A percentile compares a stretch with the other conserved stretches of the same genome.
phyloP scores from a whole-genome alignment of 2,797 vertebrate species.

The Myotis findleyi region DNA sequence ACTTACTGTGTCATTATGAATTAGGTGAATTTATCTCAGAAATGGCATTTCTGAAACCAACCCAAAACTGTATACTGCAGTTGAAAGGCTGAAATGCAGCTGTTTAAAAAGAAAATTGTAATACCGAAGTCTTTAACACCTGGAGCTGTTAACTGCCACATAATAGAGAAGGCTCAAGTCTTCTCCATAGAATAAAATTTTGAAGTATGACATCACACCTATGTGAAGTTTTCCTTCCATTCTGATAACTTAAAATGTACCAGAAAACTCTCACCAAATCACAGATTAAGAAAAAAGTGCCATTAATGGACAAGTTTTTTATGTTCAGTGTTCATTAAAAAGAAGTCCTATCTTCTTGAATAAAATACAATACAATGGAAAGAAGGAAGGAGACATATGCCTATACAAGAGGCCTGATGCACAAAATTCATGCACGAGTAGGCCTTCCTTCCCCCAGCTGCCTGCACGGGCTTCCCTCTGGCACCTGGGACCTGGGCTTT shows the following conservation, averaged over 20 bases:
- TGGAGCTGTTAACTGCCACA: too few species aligned
- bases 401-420: not conserved
- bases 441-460: too few species aligned
- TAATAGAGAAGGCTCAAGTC: not conserved
- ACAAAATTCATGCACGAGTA: too few species aligned
- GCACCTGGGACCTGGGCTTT: too few species aligned
- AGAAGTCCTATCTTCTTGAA: not conserved
- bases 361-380: not conserved
- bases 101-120: not conserved
- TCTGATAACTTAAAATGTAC: not conserved
- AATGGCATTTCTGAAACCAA: not conserved
- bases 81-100: not conserved
- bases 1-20: not conserved
- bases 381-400: not conserved
- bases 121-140: not conserved
- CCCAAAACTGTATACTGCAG: not conserved
- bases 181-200: not conserved
- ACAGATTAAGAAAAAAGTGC: not conserved
- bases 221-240: not conserved
- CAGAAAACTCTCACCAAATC: constrained; percentile 3
- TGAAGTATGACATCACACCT: not conserved
- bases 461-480: too few species aligned
- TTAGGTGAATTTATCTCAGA: not conserved
- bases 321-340: not conserved
- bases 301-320: not conserved